Conservation (phyloP, 2,113 vertebrate species). For the Circaetus gallicus region DNA sequence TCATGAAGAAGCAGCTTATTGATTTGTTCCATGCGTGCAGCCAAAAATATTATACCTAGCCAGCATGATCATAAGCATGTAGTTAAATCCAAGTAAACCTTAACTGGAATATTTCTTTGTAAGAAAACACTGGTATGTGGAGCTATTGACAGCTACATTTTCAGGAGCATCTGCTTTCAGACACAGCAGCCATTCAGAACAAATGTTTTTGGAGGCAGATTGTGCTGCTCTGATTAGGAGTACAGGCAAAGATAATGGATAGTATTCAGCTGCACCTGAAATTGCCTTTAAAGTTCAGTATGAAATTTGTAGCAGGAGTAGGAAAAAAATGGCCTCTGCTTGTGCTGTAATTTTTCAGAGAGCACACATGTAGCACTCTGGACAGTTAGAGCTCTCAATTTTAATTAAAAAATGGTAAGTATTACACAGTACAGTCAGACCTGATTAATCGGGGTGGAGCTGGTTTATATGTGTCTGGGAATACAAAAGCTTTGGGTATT, state of each 20-base stretch:
- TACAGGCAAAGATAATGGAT: neutral
- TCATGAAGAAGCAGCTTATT: constrained; percentile 26
- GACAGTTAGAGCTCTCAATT: constrained; percentile 8
- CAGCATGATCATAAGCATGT: constrained; percentile 15
- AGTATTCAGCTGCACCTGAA: neutral
- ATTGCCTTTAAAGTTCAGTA: constrained; percentile 30
- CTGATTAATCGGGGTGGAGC: neutral
- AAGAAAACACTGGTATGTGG: constrained; percentile 33
- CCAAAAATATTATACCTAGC: constrained; percentile 39
- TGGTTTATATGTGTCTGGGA: neutral
- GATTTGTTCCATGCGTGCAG: neutral
- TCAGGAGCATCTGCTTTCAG: constrained; percentile 50
- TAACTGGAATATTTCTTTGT: constrained; percentile 51
- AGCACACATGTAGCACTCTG: neutral
- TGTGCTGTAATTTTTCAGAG: constrained; percentile 40
- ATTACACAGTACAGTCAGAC: neutral
- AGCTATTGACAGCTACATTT: constrained; percentile 25
- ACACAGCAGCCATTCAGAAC: constrained; percentile 40
- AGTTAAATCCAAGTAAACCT: constrained; percentile 34
- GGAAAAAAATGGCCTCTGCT: neutral
- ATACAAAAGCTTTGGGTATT: neutral
- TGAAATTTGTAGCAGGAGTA: neutral
- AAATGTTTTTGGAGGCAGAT: constrained; percentile 8
- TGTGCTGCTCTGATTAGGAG: neutral
- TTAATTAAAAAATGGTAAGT: neutral